Conservation (phyloP, 2,888 invertebrate species). For the Octodonta nipae region DNA sequence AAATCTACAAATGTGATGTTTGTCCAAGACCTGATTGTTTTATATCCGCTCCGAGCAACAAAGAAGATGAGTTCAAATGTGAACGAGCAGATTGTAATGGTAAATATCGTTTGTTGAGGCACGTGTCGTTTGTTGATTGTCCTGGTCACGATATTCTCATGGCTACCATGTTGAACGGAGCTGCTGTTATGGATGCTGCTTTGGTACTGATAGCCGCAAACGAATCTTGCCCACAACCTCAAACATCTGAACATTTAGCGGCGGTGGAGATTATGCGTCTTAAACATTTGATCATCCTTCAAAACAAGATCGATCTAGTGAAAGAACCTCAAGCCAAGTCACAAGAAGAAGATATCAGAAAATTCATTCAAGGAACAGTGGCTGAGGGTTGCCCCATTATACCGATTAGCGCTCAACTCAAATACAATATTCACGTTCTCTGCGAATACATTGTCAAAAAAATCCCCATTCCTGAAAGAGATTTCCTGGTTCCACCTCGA, state of each 20-base stretch:
- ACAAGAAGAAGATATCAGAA: slow-evolving; percentile 93
- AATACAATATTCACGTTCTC: slow-evolving; percentile 95
- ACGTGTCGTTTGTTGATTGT: slow-evolving; percentile 98
- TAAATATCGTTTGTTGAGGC: slow-evolving; percentile 80
- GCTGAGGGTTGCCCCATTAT: slow-evolving; percentile 97
- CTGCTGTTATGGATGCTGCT: slow-evolving; percentile 99
- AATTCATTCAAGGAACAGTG: slow-evolving; percentile 96
- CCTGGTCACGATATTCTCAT: slow-evolving; percentile 99
- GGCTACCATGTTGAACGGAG: slow-evolving; percentile 99
- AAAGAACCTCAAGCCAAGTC: slow-evolving; percentile 97
- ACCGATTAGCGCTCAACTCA: slow-evolving; percentile 96
- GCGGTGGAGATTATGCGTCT: slow-evolving; percentile 99
- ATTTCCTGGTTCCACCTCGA: slow-evolving; percentile 88
- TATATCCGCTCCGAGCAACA: slow-evolving; percentile 89
- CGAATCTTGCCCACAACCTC: slow-evolving; percentile 98
- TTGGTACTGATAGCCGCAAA: slow-evolving; percentile 89
- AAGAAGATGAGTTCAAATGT: slow-evolving; percentile 93
- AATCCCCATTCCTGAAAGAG: slow-evolving; percentile 89
- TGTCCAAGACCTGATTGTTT: slow-evolving; percentile 92
- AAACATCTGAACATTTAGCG: slow-evolving; percentile 98
- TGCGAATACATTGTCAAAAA: slow-evolving; percentile 98
- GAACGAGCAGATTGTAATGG: slow-evolving; percentile 79
- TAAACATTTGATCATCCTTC: slow-evolving; percentile 94
- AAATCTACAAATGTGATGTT: slow-evolving; percentile 97
- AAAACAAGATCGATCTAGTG: slow-evolving; percentile 98